Conservation (phyloP, 2,797 vertebrate genomes). For the Pseudotriccus pelzelni region DNA sequence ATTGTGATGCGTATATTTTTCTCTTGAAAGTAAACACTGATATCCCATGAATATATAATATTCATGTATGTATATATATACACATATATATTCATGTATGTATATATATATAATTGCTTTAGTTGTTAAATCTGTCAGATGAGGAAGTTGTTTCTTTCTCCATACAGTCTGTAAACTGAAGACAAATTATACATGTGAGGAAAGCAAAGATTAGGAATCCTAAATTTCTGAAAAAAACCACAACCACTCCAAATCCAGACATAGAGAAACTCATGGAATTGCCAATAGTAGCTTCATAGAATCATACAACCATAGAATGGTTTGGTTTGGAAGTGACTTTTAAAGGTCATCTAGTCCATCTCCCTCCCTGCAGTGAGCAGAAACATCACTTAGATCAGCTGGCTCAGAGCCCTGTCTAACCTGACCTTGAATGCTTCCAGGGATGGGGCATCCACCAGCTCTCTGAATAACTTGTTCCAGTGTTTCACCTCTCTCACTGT, state of each 20-base stretch:
- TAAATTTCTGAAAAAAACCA: background rate
- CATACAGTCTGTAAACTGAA: background rate
- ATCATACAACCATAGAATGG: background rate
- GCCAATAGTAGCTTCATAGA: background rate
- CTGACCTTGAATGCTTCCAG: background rate
- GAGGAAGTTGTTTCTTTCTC: background rate
- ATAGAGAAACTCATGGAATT: background rate
- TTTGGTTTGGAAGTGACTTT: background rate
- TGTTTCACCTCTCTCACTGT: background rate
- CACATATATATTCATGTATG: no score
- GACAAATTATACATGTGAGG: background rate
- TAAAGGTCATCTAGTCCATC: no score
- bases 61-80: no score
- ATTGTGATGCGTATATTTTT: background rate
- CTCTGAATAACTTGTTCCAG: background rate
- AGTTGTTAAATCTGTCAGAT: background rate
- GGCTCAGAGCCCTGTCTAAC: background rate
- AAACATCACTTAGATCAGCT: background rate
- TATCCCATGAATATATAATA: background rate
- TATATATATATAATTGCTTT: background rate
- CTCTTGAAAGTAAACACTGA: conserved; percentile 37
- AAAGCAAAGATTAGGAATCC: background rate
- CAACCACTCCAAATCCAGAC: background rate
- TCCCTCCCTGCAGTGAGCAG: background rate
- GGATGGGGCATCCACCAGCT: accelerated